phyloP scores from a whole-genome alignment of 2,797 vertebrate genomes.

The Miichthys miiuy region DNA sequence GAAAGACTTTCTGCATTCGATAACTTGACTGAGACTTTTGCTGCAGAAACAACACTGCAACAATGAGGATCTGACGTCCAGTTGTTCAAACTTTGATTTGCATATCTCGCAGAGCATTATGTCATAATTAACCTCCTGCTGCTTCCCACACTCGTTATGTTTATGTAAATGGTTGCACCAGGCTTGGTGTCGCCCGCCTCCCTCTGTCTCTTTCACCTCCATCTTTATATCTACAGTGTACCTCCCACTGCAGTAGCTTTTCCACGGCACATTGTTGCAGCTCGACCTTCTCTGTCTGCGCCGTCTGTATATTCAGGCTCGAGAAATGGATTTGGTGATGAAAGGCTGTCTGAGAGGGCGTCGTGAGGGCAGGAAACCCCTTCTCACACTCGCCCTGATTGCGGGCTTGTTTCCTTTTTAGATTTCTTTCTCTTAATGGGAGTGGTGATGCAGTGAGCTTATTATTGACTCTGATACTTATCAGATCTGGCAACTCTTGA shows the following conservation, averaged over 20 bases:
- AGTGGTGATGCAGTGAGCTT: slow-evolving; percentile 43
- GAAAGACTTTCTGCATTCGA: background rate
- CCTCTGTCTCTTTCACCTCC: slow-evolving; percentile 50
- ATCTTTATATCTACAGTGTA: slow-evolving; percentile 17
- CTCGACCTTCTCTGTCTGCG: slow-evolving; percentile 12
- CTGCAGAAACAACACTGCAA: background rate
- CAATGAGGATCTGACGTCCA: background rate
- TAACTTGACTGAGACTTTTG: background rate
- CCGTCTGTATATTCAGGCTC: slow-evolving; percentile 16
- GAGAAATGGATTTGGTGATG: slow-evolving; percentile 47
- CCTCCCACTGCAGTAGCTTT: slow-evolving; percentile 36
- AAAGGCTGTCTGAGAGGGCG: slow-evolving; percentile 46
- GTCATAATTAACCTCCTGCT: slow-evolving; percentile 63
- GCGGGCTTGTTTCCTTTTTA: slow-evolving; percentile 48
- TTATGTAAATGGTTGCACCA: slow-evolving; percentile 70
- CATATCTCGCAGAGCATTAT: slow-evolving; percentile 51
- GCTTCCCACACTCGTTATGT: slow-evolving; percentile 64
- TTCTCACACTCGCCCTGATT: slow-evolving; percentile 59
- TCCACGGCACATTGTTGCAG: slow-evolving; percentile 14
- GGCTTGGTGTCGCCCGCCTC: slow-evolving; percentile 45
- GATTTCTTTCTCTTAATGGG: slow-evolving; percentile 48
- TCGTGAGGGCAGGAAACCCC: slow-evolving; percentile 54
- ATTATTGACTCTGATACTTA: slow-evolving; percentile 48
- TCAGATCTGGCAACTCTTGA: slow-evolving; percentile 66
- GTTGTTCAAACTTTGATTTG: slow-evolving; percentile 42